Percentiles rank a stretch among this genome's conserved stretches.
Evolutionary conservation across 2,888 invertebrate species (phyloP).

Genomic region (Hylaea fasciaria): DNA sequence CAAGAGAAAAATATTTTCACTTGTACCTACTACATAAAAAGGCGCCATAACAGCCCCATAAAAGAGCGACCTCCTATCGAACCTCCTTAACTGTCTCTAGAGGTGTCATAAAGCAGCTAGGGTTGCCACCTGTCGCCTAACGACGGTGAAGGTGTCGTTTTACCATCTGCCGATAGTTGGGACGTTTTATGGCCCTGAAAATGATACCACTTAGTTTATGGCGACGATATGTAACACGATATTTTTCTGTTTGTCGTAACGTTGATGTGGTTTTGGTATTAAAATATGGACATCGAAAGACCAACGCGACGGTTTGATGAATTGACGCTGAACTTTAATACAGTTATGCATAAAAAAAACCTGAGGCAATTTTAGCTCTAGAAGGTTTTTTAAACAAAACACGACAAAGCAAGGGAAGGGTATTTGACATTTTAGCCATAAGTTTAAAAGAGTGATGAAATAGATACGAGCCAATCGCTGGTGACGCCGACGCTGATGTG

Average conservation of each 20-base stretch:
- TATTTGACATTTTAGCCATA: too few relatives aligned
- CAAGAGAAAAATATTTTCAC: not conserved
- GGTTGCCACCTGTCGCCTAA: conserved; percentile 18
- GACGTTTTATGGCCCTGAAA: conserved; percentile 17
- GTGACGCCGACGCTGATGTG: too few relatives aligned
- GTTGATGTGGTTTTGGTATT: not conserved
- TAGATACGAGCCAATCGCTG: too few relatives aligned
- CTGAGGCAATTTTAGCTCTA: too few relatives aligned
- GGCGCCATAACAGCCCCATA: conserved; percentile 9
- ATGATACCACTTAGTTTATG: conserved; percentile 15
- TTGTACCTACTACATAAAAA: not conserved
- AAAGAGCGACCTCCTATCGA: conserved; percentile 19
- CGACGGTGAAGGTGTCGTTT: conserved; percentile 15
- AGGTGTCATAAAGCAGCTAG: conserved; percentile 16
- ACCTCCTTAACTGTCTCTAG: conserved; percentile 5
- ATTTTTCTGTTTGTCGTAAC: not conserved
- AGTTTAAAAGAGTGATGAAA: too few relatives aligned
- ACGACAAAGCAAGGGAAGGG: too few relatives aligned
- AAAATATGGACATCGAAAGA: too few relatives aligned
- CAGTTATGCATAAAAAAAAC: too few relatives aligned
- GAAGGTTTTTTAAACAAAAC: too few relatives aligned
- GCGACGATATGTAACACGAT: not conserved
- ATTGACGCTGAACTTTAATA: too few relatives aligned
- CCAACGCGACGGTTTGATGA: too few relatives aligned
- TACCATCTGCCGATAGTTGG: conserved; percentile 15